Evolutionary conservation across 2,888 invertebrate species (phyloP).

Genomic region (Drosophila limbata): DNA sequence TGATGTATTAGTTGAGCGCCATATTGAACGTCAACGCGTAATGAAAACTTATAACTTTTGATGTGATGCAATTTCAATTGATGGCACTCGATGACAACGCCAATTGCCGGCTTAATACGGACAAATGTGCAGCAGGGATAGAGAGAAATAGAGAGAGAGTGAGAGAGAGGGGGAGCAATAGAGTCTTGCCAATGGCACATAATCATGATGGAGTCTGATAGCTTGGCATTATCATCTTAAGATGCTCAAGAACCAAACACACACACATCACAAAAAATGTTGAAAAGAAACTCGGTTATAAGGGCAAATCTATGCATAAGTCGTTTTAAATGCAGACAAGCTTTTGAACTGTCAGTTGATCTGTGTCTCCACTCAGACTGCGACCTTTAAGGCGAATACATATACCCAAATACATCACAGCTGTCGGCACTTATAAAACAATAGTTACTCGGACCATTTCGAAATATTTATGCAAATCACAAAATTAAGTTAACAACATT

Average conservation of each 20-base stretch:
- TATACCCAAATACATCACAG: not conserved
- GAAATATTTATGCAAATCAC: conserved; percentile 70
- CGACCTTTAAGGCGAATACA: conserved; percentile 11
- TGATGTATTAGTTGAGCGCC: conserved; percentile 68
- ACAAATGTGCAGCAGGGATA: conserved; percentile 41
- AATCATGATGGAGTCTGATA: conserved; percentile 52
- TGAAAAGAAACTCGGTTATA: conserved; percentile 2
- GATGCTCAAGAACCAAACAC: conserved; percentile 9
- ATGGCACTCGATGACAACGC: conserved; percentile 68
- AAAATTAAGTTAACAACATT: conserved; percentile 52
- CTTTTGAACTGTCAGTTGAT: conserved; percentile 31
- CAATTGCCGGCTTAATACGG: conserved; percentile 74
- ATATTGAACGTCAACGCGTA: conserved; percentile 73
- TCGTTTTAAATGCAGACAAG: conserved; percentile 35
- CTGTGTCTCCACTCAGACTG: conserved; percentile 1
- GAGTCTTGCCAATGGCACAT: conserved; percentile 53
- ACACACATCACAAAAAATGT: not conserved
- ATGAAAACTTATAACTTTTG: conserved; percentile 79
- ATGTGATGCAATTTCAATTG: conserved; percentile 80
- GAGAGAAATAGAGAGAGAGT: not conserved
- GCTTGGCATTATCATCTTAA: conserved; percentile 48
- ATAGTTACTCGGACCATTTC: conserved; percentile 32
- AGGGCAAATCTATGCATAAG: conserved; percentile 14
- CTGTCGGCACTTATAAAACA: conserved; percentile 34
- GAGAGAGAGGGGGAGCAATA: not conserved